Evolutionary conservation across 2,113 vertebrate species (phyloP).

Genomic region (Melanerpes formicivorus): DNA sequence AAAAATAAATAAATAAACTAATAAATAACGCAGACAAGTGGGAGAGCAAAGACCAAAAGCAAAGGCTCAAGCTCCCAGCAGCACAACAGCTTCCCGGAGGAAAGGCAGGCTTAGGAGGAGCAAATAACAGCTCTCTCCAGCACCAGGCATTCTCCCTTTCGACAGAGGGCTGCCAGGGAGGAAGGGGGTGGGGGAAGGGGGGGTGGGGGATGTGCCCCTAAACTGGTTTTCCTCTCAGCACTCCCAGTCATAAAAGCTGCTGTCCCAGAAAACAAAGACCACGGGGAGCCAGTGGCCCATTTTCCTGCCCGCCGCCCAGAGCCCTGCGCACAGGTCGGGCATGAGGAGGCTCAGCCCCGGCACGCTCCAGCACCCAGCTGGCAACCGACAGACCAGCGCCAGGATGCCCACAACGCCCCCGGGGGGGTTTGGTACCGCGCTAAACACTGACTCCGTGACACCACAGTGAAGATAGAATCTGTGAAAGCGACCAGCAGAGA

Average conservation of each 20-base stretch:
- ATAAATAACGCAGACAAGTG: background rate
- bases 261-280: conserved; percentile 81
- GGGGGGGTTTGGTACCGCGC: background rate
- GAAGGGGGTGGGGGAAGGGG: background rate
- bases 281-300: conserved; percentile 76
- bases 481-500: background rate
- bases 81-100: background rate
- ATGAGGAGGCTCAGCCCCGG: conserved; percentile 5
- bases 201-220: no score
- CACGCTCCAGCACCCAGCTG: background rate
- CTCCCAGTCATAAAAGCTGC: no score
- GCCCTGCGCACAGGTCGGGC: conserved; percentile 46
- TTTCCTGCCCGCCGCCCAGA: conserved; percentile 68
- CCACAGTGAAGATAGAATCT: background rate
- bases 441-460: background rate
- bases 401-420: background rate
- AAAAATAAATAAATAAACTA: background rate
- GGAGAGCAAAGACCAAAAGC: background rate
- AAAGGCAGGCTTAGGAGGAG: background rate
- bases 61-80: background rate
- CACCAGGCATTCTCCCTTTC: background rate
- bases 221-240: no score
- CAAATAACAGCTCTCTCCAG: background rate
- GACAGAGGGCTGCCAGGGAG: background rate
- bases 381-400: fast-evolving